Evolutionary conservation across 2,797 vertebrate species (phyloP).

Genomic region (Erethizon dorsatum): DNA sequence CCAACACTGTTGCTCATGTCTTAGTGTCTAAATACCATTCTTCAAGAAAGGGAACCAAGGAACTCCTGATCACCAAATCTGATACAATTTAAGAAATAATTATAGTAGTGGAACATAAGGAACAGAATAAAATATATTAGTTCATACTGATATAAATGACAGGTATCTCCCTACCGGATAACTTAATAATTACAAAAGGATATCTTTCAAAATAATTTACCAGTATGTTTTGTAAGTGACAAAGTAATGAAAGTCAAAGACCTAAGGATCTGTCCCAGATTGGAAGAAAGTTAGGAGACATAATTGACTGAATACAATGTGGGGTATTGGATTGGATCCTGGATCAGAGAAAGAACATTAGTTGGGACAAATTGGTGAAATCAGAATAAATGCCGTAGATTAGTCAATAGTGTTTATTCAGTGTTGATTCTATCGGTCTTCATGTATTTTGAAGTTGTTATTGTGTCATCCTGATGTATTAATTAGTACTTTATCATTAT

Average conservation of each 20-base stretch:
- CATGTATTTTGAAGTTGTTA: conserved; percentile 30
- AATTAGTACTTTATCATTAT: not conserved
- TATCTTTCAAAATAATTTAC: conserved; percentile 11
- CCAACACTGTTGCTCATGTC: not conserved
- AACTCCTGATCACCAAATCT: not conserved
- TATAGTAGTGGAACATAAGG: not conserved
- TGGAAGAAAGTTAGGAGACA: not conserved
- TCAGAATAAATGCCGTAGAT: not conserved
- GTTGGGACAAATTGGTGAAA: conserved; percentile 2
- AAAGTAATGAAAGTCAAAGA: conserved; percentile 40
- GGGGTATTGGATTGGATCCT: not conserved
- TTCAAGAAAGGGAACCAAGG: not conserved
- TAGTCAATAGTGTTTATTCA: conserved; percentile 29
- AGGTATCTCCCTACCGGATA: not conserved
- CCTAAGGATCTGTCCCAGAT: not conserved
- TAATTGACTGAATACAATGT: not conserved
- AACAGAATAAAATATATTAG: conserved; percentile 22
- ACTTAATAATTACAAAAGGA: not conserved
- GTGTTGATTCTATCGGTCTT: not conserved
- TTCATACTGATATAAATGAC: conserved; percentile 15
- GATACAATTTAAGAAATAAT: not conserved
- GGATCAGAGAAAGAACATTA: not conserved
- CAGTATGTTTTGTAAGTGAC: conserved; percentile 9
- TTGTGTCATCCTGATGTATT: not conserved
- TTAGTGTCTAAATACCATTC: not conserved